These are phyloP conservation scores for Schizopygopsis malacanthus DNA, from an alignment of 2,797 vertebrate species.

Conservation along the genomic window DNA sequence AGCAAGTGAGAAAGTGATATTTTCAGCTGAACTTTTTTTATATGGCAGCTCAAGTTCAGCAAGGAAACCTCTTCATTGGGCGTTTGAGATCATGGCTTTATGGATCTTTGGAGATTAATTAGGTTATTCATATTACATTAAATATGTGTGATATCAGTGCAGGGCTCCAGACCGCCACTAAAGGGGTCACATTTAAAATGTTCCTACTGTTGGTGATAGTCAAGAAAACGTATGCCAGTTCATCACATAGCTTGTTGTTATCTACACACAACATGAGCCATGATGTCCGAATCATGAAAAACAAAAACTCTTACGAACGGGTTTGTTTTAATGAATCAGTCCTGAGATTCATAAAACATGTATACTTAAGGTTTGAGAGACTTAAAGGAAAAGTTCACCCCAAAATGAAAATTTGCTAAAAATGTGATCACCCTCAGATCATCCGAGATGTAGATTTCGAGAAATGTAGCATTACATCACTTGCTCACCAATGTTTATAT, in stretches of 20 bases:
- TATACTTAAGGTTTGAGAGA: not conserved
- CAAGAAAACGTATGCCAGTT: not conserved
- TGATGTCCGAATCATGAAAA: not conserved
- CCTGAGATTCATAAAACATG: not conserved
- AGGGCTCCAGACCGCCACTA: not conserved
- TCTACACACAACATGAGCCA: not conserved
- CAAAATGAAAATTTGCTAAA: not conserved
- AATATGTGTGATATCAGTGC: not conserved
- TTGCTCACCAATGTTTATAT: not conserved
- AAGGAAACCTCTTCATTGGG: constrained; percentile 1
- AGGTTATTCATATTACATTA: not conserved
- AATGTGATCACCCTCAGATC: not conserved
- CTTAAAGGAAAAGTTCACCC: not conserved
- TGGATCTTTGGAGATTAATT: not conserved
- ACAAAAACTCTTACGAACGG: not conserved
- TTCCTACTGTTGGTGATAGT: not conserved
- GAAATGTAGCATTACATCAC: not conserved
- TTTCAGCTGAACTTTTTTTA: not conserved
- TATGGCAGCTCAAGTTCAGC: not conserved
- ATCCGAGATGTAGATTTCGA: not conserved
- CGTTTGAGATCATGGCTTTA: not conserved
- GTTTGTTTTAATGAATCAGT: not conserved
- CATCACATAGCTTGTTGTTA: not conserved
- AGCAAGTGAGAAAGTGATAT: constrained; percentile 13
- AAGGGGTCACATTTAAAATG: not conserved